Evolutionary conservation across 2,113 vertebrate genomes (phyloP), one percentile per base, ranked within the genome.

Genomic region (Agapornis roseicollis): DNA sequence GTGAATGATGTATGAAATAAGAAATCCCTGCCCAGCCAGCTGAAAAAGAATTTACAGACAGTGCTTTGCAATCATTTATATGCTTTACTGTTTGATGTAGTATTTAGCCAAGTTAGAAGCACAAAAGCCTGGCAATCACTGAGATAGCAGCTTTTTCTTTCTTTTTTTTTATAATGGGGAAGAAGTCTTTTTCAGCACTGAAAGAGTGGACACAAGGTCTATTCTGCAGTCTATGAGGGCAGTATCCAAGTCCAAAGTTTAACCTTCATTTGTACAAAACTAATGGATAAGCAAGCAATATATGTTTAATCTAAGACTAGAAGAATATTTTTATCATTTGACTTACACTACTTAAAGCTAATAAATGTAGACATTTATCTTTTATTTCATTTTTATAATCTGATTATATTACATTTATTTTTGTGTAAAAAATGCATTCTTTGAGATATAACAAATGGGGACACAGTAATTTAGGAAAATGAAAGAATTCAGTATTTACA

Each of bases 1-100:
- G 41, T 76, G 96, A 90, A 93, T 88, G 90, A 90, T 76, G 81
- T 37, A 81, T 79, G 79, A 81, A 85, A 83, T 70, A 61, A 83
- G 31, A 94, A 94, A 80, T 50, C 74, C 60, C 89, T 89, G 64
- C 61, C 89, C 65, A 72, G 74, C 28, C 78, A 92, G 84, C 41
- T 65, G 89, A 80, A 90, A 80, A 39, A 70, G 47, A 60, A 85
- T 50, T 80, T 52, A 20, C 79, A 76, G 84, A 14, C 50, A 47
- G 49, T 22, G 76, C 76, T 90, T 50, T 84, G 76, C 56, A 85
- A 70, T 37, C 7, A 0, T 70, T 89, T 53, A 10, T 28, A 0
- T 41, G 68, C 37, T 85, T 71, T 88, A 52, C 16, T 88, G 42
- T 91, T 89, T 84, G 91, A 70, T 44, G 77, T 17, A 39, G 60